phyloP scores from a whole-genome alignment of 2,113 vertebrate species.

The Trematomus loennbergii region DNA sequence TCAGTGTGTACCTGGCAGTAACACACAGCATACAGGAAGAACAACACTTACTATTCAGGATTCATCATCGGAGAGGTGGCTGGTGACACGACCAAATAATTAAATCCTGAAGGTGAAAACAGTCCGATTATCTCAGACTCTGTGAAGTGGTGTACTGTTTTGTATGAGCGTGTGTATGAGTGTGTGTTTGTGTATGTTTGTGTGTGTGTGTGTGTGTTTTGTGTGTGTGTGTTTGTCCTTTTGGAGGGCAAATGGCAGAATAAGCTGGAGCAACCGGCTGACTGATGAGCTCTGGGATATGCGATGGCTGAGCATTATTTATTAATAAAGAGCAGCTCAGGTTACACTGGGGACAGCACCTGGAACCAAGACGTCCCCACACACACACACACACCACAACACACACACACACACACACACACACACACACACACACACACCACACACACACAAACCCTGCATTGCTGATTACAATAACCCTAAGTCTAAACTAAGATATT shows the following conservation, averaged over 20 bases:
- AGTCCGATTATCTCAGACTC: not conserved
- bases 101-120: constrained; percentile 14
- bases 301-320: constrained; percentile 63
- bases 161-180: not conserved
- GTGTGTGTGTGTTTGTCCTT: not conserved
- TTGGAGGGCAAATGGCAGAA: constrained; percentile 52
- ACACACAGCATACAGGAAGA: not conserved
- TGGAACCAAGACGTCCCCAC: constrained; percentile 34
- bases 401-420: constrained; percentile 15
- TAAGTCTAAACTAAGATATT: not conserved
- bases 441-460: constrained; percentile 16
- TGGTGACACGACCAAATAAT: not conserved
- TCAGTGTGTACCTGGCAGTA: not conserved
- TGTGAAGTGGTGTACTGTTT: not conserved
- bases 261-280: constrained; percentile 28
- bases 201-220: constrained; percentile 4
- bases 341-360: constrained; percentile 69
- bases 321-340: constrained; percentile 65
- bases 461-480: not conserved
- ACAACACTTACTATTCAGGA: constrained; percentile 73
- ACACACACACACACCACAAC: constrained; percentile 2
- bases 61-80: constrained; percentile 55
- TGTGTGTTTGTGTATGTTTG: not conserved
- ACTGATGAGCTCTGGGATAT: constrained; percentile 38
- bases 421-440: constrained; percentile 9